A percentile compares a stretch with the other conserved stretches of the same genome.
phyloP scores from a whole-genome alignment of 2,113 vertebrate species.

The Chunga burmeisteri region DNA sequence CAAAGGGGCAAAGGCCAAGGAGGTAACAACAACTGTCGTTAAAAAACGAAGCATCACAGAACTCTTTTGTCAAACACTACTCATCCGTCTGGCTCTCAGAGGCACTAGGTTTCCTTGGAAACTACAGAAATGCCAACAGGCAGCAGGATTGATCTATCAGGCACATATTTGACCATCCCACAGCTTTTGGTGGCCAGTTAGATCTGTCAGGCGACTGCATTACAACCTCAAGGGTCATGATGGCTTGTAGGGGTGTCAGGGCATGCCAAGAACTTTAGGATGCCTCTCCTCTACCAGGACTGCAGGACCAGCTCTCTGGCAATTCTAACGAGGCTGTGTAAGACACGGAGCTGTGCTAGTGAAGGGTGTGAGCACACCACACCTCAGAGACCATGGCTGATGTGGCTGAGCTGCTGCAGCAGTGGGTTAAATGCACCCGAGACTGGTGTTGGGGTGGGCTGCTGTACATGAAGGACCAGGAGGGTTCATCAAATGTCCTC shows the following conservation, averaged over 20 bases:
- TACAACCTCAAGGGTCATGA: not conserved
- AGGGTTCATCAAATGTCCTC: not conserved
- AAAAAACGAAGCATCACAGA: not conserved
- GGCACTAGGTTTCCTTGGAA: conserved; percentile 31
- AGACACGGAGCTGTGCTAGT: not conserved
- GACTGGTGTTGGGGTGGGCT: not conserved
- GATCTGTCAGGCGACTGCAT: rapidly evolving
- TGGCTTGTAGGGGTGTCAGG: not conserved
- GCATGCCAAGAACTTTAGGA: not conserved
- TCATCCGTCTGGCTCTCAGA: not conserved
- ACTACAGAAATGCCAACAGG: not conserved
- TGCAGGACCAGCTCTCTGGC: not conserved
- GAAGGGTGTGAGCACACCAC: not conserved
- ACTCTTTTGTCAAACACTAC: not conserved
- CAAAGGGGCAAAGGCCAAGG: not conserved
- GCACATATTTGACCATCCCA: not conserved
- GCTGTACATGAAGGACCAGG: not conserved
- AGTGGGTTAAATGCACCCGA: not conserved
- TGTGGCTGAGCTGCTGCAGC: not conserved
- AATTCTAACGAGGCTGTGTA: not conserved
- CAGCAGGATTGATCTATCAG: not conserved
- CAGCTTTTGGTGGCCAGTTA: not conserved
- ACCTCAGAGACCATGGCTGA: not conserved
- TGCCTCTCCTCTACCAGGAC: not conserved
- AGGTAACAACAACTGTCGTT: not conserved